phyloP scores from a whole-genome alignment of 2,797 vertebrate species.

The Sebastes melanostomus region DNA sequence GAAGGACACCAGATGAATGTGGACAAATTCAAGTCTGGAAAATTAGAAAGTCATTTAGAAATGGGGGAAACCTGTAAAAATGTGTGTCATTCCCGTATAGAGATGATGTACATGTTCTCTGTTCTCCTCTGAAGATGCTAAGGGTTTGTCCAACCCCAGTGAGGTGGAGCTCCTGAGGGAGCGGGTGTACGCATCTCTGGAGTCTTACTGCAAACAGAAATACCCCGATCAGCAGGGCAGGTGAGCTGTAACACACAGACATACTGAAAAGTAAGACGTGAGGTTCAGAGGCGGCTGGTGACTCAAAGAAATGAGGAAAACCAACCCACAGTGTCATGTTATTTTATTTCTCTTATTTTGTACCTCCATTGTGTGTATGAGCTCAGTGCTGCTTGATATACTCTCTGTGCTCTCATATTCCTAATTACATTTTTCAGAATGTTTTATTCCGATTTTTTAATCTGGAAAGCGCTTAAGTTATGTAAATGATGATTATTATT shows the following conservation, averaged over 20 bases:
- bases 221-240: slow-evolving; percentile 96
- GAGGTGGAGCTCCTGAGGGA: slow-evolving; percentile 93
- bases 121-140: slow-evolving; percentile 84
- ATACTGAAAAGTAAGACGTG: not conserved
- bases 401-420: too few relatives aligned
- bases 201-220: slow-evolving; percentile 95
- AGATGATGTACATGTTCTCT: not conserved
- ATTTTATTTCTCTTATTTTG: too few relatives aligned
- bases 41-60: too few relatives aligned
- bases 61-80: not conserved
- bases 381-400: too few relatives aligned
- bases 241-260: slow-evolving; percentile 62
- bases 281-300: not conserved
- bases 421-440: too few relatives aligned
- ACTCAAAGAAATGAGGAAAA: not conserved
- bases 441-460: too few relatives aligned
- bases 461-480: too few relatives aligned
- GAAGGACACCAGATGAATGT: not conserved
- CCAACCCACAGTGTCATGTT: too few relatives aligned
- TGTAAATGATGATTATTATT: too few relatives aligned
- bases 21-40: not conserved
- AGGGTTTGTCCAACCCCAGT: slow-evolving; percentile 90
- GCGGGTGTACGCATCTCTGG: slow-evolving; percentile 92
- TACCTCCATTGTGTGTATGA: too few relatives aligned
- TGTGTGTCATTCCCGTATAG: accelerated